Percentiles rank a stretch among this genome's conserved stretches.
Evolutionary conservation across 1,140 invertebrate genomes (phyloP).

Genomic region (Hylyphantes graminicola): DNA sequence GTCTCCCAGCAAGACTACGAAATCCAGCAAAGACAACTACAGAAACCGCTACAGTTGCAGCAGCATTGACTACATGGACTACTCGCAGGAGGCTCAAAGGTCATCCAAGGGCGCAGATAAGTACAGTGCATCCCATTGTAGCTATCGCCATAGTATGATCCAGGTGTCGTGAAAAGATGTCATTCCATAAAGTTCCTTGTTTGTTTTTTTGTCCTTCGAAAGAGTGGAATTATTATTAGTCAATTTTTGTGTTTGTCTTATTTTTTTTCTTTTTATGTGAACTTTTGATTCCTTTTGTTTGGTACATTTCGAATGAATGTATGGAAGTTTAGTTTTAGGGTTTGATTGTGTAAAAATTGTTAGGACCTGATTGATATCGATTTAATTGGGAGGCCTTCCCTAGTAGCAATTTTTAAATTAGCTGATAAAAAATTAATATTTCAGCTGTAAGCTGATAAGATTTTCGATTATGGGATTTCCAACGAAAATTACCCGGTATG

Average conservation of each 20-base stretch:
- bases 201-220: constrained; percentile 4
- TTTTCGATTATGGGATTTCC: no score
- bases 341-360: neutral
- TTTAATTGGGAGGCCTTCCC: neutral
- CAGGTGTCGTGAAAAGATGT: constrained; percentile 55
- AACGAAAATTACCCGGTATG: no score
- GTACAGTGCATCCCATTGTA: constrained; percentile 39
- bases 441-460: no score
- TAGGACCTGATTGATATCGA: neutral
- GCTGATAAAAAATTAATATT: no score
- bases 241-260: neutral
- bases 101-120: neutral
- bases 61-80: constrained; percentile 56
- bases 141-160: constrained; percentile 58
- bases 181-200: constrained; percentile 54
- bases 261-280: neutral
- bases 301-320: neutral
- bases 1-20: neutral
- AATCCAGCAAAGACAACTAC: constrained; percentile 22
- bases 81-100: constrained; percentile 1
- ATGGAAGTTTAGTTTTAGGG: neutral
- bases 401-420: no score
- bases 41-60: constrained; percentile 61
- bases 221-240: neutral
- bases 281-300: neutral